Base-by-base conservation (phyloP, 2,888 invertebrate species). In the Melieria omissa region DNA sequence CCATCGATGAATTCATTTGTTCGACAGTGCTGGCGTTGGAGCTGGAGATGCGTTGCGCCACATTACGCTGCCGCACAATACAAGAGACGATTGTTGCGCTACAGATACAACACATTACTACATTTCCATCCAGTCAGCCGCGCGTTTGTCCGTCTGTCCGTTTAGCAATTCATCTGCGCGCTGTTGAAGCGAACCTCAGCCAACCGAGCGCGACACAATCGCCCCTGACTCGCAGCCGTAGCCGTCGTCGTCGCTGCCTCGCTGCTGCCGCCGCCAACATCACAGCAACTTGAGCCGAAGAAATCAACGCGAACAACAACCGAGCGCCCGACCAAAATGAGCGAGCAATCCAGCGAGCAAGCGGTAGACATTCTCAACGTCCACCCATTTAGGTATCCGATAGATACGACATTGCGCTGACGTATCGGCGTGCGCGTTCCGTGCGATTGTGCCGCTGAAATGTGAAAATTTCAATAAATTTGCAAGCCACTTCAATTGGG, bases 311-410 rank as follows among this genome's bases (percentile, higher is more conserved):
- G 29, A 29, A 29, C 29, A 29, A 29, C 44, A 10, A 58, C 55
- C 29, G 45, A n/a, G 16, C 57, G 5, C 57, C 41, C 60, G 49
- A 60, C 66, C n/a, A 66, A 55, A 41, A 16, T 42, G 41, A 58
- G 41, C 67, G 60, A 52, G 49, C 49, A 67, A 52, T 67, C 60
- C 67, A 61, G 61, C 60, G 67, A 61, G 52, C 67, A 61, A 61
- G 67, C 67, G 67, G 67, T 58, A 47, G 44, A 49, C 57, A 47
- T 44, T 61, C 71, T 45, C 46, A 49, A 54, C 52, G 66, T 67
- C 66, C 58, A 54, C 63, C 66, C 64, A 64, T 64, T 69, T 69
- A 69, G 69, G 69, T 69, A 69, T 69, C 55, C 69, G 69, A 69
- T 69, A 69, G 69, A 69, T 69, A 69, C 69, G 63, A 55, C 69